Base-by-base conservation (phyloP, 1,140 invertebrate genomes). In the Aphelenchoides fujianensis region DNA sequence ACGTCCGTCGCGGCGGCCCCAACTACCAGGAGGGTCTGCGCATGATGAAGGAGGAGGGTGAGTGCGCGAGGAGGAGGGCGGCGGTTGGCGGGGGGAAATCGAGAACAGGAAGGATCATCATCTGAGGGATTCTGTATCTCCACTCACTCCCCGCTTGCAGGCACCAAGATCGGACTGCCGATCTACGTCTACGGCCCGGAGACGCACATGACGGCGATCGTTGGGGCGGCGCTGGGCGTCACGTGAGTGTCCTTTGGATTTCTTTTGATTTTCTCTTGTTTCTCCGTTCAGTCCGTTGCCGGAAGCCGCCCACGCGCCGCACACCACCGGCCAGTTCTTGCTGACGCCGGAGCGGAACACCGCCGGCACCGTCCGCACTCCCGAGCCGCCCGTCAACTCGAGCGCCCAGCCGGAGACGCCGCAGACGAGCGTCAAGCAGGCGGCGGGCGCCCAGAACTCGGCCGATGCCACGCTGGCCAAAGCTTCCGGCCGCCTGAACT, bases 131-230 rank as follows among this genome's bases (percentile, higher is more conserved):
- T n/a, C n/a, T n/a, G n/a, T n/a, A n/a, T n/a, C 67, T 2, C 27
- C 35, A 19, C 69, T 76, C 1, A 57, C 7, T 2, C 12, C 23
- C 5, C 35, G 27, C 73, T 41, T 73, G 76, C 69, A 75, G 73
- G 71, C 78, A 91, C 91, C 23, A 88, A 87, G 30, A 54, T 96
- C 27, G 91, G 91, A 57, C 92, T 99, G 80, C 93, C 95, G 0
- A 89, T 98, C 74, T 87, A 90, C 80, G 96, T 99, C 31, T 99
- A 97, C 85, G 97, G 97, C 0, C 96, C 96, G 0, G 97, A 99
- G 86, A 96, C 93, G 7, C 96, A 98, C 85, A 98, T 99, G 97
- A 99, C 97, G 0, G 91, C 94, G 7, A 97, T 99, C 83, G 96
- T 97, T 73, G 93, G 93, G 9, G 95, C 97, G 90, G 96, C 96